Evolutionary conservation across 2,113 vertebrate species (phyloP).

Genomic region (Camelus dromedarius): DNA sequence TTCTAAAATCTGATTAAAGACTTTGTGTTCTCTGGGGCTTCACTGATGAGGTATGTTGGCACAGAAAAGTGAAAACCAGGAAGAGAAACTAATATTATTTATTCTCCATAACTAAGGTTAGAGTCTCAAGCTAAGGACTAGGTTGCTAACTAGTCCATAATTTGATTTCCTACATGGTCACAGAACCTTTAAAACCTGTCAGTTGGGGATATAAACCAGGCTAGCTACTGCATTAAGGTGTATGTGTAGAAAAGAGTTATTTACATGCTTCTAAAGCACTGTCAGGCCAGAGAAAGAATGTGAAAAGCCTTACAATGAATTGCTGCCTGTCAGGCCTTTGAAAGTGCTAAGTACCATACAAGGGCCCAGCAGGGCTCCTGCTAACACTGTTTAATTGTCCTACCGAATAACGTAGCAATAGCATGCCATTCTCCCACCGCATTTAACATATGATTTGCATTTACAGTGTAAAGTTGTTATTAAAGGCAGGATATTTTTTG

Average conservation of each 20-base stretch:
- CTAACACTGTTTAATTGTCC: conserved; percentile 64
- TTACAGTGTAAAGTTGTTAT: conserved; percentile 69
- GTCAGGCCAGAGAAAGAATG: neutral
- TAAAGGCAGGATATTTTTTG: conserved; percentile 78
- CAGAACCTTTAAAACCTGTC: conserved; percentile 15
- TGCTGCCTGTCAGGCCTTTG: conserved; percentile 66
- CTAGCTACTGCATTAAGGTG: neutral
- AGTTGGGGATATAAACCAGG: neutral
- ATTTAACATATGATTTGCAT: conserved; percentile 69
- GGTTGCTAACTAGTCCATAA: neutral
- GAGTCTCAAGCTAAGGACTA: neutral
- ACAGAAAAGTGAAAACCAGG: neutral
- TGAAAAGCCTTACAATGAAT: conserved; percentile 61
- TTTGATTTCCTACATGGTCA: neutral
- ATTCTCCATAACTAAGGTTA: neutral
- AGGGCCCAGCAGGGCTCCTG: conserved; percentile 53
- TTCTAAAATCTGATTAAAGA: conserved; percentile 19
- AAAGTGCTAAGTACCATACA: conserved; percentile 56
- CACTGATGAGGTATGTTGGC: neutral
- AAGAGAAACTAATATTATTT: conserved; percentile 16
- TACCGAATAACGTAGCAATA: conserved; percentile 42
- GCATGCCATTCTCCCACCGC: neutral
- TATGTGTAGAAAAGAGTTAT: conserved; percentile 18
- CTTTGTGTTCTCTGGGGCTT: neutral
- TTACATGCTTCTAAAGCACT: conserved; percentile 25